Percentiles rank a stretch among this genome's conserved stretches.
These are phyloP conservation scores for Nephrotoma flavescens DNA, from an alignment of 2,888 invertebrate species.

Conservation along the genomic window DNA sequence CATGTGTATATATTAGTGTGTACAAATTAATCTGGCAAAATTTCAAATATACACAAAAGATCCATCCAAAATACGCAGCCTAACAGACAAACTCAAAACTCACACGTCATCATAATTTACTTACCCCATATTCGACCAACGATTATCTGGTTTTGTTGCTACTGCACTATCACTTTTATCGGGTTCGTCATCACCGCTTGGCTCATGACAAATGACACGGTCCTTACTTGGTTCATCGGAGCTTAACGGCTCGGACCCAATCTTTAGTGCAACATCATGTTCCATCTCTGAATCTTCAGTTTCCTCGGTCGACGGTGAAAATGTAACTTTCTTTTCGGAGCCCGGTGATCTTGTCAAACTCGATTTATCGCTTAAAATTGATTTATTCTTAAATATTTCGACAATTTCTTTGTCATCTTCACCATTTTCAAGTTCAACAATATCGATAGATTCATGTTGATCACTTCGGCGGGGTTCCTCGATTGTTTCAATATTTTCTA, in stretches of 20 bases:
- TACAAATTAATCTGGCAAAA: not conserved
- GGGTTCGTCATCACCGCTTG: not conserved
- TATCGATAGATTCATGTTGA: not conserved
- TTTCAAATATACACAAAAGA: not conserved
- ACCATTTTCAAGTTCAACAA: not conserved
- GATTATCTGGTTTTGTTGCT: conserved; percentile 15
- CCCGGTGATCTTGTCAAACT: conserved; percentile 29
- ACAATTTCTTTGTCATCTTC: not conserved
- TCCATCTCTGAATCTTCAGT: conserved; percentile 25
- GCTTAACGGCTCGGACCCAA: not conserved
- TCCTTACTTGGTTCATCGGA: not conserved
- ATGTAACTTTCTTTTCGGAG: conserved; percentile 35
- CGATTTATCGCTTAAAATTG: conserved; percentile 15
- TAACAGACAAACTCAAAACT: not conserved
- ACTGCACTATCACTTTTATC: not conserved
- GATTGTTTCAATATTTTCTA: conserved; percentile 14
- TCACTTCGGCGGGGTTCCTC: not conserved
- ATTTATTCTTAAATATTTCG: conserved; percentile 1
- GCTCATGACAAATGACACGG: not conserved
- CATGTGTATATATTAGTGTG: not conserved
- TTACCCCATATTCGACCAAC: conserved; percentile 35
- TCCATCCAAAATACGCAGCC: not conserved
- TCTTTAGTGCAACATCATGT: conserved; percentile 24
- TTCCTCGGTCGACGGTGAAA: conserved; percentile 33
- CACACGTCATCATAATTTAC: conserved; percentile 12